Conservation (phyloP, 2,797 vertebrate species). For the Pipistrellus pipistrellus region DNA sequence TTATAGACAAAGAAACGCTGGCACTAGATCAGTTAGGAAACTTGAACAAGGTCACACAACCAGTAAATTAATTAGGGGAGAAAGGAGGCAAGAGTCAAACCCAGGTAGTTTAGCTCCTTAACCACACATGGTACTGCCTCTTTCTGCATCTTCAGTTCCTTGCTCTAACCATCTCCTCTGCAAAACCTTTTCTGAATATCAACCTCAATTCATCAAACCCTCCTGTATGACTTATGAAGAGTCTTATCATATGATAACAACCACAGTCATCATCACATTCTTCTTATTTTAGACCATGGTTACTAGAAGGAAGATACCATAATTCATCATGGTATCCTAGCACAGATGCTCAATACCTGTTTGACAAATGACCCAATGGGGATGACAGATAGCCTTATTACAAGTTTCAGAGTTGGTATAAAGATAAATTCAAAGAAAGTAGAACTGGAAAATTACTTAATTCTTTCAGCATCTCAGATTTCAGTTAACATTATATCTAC, state of each 20-base stretch:
- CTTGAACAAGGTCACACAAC: not conserved
- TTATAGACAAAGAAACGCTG: not conserved
- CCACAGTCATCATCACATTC: not conserved
- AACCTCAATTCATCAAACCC: not conserved
- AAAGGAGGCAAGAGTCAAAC: not conserved
- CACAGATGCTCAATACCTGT: conserved; percentile 71
- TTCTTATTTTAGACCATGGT: conserved; percentile 45
- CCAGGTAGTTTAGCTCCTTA: not conserved
- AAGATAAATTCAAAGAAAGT: conserved; percentile 60
- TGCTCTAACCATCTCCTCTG: not conserved
- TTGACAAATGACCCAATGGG: conserved; percentile 77
- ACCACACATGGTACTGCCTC: not conserved
- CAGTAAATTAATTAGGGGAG: not conserved
- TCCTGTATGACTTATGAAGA: not conserved
- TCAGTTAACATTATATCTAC: conserved; percentile 4
- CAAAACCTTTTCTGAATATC: not conserved
- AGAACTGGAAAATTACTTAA: conserved; percentile 7
- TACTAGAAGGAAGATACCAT: conserved; percentile 52
- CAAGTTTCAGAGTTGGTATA: conserved; percentile 17
- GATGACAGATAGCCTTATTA: conserved; percentile 77
- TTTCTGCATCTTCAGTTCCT: not conserved
- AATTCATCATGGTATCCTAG: conserved; percentile 72
- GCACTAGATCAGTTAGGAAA: conserved; percentile 8
- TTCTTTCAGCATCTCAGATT: conserved; percentile 37
- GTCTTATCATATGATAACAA: conserved; percentile 23